Conservation (phyloP, 2,113 vertebrate genomes). For the Tragelaphus scriptus region DNA sequence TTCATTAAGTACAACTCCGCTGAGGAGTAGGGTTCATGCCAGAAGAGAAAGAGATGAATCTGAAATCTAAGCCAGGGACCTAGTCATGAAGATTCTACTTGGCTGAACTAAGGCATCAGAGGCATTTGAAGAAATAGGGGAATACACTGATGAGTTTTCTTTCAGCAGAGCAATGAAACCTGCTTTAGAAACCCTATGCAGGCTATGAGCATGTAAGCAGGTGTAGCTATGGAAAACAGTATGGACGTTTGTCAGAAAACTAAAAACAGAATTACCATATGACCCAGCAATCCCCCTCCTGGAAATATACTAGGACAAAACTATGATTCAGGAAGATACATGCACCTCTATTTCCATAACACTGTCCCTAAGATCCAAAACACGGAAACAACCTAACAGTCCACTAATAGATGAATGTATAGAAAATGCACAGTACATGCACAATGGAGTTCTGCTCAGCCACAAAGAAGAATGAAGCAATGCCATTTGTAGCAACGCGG, state of each 20-base stretch:
- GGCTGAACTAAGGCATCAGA: neutral
- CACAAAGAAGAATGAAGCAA: neutral
- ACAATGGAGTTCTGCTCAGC: neutral
- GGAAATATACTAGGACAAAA: neutral
- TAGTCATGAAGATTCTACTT: neutral
- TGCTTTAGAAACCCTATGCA: neutral
- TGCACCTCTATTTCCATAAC: neutral
- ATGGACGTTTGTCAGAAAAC: neutral
- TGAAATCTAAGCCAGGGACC: neutral
- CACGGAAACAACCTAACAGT: neutral
- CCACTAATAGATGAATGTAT: neutral
- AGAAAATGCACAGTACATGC: neutral
- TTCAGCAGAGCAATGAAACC: neutral
- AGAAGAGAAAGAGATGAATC: neutral
- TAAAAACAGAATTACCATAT: neutral
- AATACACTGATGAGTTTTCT: neutral
- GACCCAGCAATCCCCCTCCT: neutral
- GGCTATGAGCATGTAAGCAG: neutral
- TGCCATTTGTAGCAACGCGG: neutral
- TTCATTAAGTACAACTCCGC: rapidly evolving
- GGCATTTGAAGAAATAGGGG: neutral
- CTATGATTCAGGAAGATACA: neutral
- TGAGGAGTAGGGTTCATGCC: neutral
- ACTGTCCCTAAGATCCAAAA: neutral
- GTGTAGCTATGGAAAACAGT: neutral